phyloP scores from a whole-genome alignment of 2,113 vertebrate genomes.

The Synodontis membranacea region DNA sequence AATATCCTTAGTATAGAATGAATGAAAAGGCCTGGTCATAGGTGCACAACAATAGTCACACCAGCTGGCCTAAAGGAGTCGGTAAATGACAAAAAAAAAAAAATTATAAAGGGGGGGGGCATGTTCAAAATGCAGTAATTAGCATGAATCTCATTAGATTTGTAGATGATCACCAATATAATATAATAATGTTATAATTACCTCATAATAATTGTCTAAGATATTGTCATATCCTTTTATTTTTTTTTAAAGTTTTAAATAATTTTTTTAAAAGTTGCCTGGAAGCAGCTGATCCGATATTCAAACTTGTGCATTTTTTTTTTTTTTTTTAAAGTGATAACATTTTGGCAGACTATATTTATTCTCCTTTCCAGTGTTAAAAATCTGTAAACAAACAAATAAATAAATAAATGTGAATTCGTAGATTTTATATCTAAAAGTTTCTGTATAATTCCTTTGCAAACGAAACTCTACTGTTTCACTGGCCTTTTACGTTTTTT shows the following conservation, averaged over 20 bases:
- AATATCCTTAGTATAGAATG: background rate
- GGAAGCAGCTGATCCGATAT: background rate
- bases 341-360: background rate
- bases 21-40: background rate
- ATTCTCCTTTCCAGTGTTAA: background rate
- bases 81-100: background rate
- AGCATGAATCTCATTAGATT: background rate
- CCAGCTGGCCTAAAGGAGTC: constrained; percentile 17
- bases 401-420: background rate
- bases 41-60: constrained; percentile 31
- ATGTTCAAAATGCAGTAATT: background rate
- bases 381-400: background rate
- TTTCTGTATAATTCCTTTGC: background rate
- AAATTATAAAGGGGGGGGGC: background rate
- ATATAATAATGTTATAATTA: background rate
- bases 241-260: background rate
- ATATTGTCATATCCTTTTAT: background rate
- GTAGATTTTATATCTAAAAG: background rate
- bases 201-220: background rate
- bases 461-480: background rate
- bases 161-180: background rate
- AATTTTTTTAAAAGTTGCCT: background rate
- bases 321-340: background rate
- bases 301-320: background rate
- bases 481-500: background rate